Evolutionary conservation across 1,140 invertebrate genomes (phyloP), one percentile per base, ranked within the genome.

Genomic region (Drosophila tsacasi): DNA sequence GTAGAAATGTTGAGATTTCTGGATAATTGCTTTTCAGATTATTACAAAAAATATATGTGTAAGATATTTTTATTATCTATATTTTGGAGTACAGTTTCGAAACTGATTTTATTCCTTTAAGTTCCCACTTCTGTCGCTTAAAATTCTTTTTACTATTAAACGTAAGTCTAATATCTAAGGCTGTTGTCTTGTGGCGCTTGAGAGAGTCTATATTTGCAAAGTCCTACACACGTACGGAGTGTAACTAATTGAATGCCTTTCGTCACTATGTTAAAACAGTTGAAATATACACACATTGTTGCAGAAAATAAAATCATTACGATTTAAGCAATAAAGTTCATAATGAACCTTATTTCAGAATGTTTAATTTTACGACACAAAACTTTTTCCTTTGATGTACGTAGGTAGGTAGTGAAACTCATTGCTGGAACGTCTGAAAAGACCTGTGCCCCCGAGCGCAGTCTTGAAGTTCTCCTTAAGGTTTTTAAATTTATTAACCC

Each of bases 401-500:
- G n/a, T 35, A 37, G 7, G n/a, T 19, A 32, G 12, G 19, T 23
- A 2, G 19, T 61, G 19, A 15, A 39, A 27, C 25, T 42, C 17
- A 65, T 65, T 25, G 39, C 55, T 32, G 27, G 6, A 27, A 46
- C 40, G n/a, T n/a, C 17, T 12, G 27, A 46, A 46, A 8, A 52
- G 7, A 54, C 7, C 42, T 47, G 3, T 21, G 12, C n/a, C 23
- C n/a, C 32, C 30, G 4, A 1, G 10, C 10, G 15, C 2, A 23
- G 32, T 15, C 32, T 55, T 23, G 19, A 55, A 9, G 17, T 32
- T 61, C 17, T 59, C 63, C 27, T 23, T 23, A 32, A 62, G 23
- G 12, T 35, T 40, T 30, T 32, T 39, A 49, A 65, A 67, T 67
- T 65, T 67, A 67, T 65, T 67, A 65, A 65, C 63, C 63, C 63